These are phyloP conservation scores for Phaethornis superciliosus DNA, from an alignment of 2,113 vertebrate genomes.

Conservation along the genomic window DNA sequence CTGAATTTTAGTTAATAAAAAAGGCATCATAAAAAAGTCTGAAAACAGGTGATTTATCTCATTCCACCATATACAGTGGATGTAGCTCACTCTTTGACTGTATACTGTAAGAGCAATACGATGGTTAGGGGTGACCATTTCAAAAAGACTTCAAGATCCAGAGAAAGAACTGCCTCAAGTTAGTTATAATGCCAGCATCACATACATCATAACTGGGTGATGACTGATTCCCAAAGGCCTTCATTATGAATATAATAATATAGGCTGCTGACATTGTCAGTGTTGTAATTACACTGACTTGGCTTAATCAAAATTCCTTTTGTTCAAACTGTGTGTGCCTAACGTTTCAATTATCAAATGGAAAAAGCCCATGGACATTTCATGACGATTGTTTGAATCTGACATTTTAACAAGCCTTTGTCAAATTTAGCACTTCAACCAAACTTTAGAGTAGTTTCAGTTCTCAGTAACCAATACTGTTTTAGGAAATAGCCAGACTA, in stretches of 20 bases:
- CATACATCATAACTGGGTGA: neutral
- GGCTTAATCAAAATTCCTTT: neutral
- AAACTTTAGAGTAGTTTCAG: neutral
- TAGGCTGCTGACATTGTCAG: neutral
- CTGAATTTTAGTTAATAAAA: neutral
- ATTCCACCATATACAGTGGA: neutral
- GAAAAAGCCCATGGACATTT: neutral
- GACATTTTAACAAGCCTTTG: neutral
- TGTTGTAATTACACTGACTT: neutral
- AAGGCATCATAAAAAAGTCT: neutral
- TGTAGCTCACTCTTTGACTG: neutral
- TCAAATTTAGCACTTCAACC: neutral
- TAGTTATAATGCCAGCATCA: neutral
- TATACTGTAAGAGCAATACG: neutral
- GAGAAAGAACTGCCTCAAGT: neutral
- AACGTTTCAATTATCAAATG: neutral
- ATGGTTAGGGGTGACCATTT: neutral
- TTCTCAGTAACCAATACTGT: neutral
- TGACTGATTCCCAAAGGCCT: neutral
- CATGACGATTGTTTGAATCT: neutral
- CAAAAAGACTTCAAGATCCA: neutral
- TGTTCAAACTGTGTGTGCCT: neutral
- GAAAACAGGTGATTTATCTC: neutral
- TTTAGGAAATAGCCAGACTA: neutral
- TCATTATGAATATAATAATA: neutral